Evolutionary conservation across 2,113 vertebrate genomes (phyloP).

Genomic region (Mola mola): DNA sequence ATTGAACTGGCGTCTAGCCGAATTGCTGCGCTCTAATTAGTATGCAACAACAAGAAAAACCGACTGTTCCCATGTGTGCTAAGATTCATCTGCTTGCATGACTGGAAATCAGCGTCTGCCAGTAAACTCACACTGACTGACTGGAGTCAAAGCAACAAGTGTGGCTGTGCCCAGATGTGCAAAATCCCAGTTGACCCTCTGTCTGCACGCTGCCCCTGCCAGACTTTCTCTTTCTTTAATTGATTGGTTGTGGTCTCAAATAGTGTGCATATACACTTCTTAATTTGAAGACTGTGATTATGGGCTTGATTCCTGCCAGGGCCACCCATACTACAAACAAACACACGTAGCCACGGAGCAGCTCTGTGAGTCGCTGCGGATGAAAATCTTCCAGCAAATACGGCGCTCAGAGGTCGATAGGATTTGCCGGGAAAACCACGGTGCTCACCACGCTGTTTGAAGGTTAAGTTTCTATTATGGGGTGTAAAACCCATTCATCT

Average conservation of each 20-base stretch:
- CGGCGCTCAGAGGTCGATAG: conserved; percentile 55
- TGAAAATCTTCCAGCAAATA: conserved; percentile 65
- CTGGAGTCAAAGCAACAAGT: conserved; percentile 31
- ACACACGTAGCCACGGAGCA: conserved; percentile 46
- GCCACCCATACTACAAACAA: conserved; percentile 76
- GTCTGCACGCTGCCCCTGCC: conserved; percentile 28
- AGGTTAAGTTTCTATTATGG: conserved; percentile 69
- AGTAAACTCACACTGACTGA: conserved; percentile 16
- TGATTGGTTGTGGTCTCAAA: conserved; percentile 63
- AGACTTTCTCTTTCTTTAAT: conserved; percentile 40
- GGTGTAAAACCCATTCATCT: conserved; percentile 64
- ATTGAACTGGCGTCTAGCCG: conserved; percentile 1
- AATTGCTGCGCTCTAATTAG: conserved; percentile 9
- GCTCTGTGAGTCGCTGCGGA: conserved; percentile 44
- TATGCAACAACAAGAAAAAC: conserved; percentile 16
- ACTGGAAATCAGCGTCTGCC: conserved; percentile 13
- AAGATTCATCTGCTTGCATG: neutral
- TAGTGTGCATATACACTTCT: conserved; percentile 59
- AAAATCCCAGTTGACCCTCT: conserved; percentile 40
- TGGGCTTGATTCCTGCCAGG: conserved; percentile 60
- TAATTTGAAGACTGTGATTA: conserved; percentile 68
- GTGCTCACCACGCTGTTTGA: conserved; percentile 55
- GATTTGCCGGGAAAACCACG: conserved; percentile 72
- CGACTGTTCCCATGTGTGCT: conserved; percentile 40
- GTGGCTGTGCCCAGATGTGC: conserved; percentile 33